Evolutionary conservation across 2,888 invertebrate species (phyloP), one percentile per base, ranked within the genome.

Genomic region (Mimumesa dahlbomi): DNA sequence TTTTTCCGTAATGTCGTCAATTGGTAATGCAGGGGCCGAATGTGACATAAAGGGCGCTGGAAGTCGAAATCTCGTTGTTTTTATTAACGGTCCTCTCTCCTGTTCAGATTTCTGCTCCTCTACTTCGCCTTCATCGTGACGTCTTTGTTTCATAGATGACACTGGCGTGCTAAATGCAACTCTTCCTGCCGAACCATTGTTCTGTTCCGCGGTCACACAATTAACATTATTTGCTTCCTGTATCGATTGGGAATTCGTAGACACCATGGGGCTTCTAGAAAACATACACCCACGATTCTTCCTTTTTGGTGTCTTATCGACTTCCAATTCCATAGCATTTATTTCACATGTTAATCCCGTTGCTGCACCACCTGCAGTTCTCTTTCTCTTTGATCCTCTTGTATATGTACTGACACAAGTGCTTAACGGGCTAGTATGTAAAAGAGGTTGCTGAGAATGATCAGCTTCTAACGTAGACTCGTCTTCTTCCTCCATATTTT

Each of bases 141-240:
- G 64, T 38, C 82, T 74, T 25, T 81, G 82, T 21, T 84, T 89
- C 1, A 79, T 73, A 0, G 91, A 90, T 0, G 93, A 93, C 0
- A 96, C 95, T 0, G 96, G 96, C 1, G 96, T 96, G 3, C 95
- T 95, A 83, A 95, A 95, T 69, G 95, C 95, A 0, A 96, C 94
- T 72, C 95, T 94, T 3, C 85, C 84, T 1, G 71, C 73, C 0
- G 80, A 77, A 1, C 77, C 80, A 22, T 40, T 53, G 9, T 84
- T 83, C 2, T 82, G 68, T 1, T 46, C 73, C 42, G 1, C 75
- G 0, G 19, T 58, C 0, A 49, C 36, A 1, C 48, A 22, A 1
- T 21, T 49, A 2, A 52, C 29, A n/a, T 76, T 71, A 2, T 61
- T 52, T 1, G 48, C 48, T 31, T 77, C 76, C 18, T 40, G 66